Evolutionary conservation across 2,797 vertebrate genomes (phyloP), one percentile per base, ranked within the genome.

Genomic region (Rhinophrynus dorsalis): DNA sequence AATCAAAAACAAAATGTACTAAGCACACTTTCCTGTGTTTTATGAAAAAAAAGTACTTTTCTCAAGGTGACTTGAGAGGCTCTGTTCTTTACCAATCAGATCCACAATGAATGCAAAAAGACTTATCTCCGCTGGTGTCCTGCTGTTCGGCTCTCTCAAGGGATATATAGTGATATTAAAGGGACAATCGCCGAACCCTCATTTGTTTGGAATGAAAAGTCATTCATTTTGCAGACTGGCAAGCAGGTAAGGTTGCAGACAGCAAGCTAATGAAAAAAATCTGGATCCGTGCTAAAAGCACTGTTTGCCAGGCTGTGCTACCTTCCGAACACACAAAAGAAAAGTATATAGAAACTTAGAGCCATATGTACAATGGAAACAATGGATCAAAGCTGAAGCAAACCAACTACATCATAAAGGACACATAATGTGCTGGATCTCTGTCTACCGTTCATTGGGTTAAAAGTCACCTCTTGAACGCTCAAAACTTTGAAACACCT

Each of bases 21-120:
- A 42, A 77, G 78, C 47, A 77, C 65, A 72, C 75, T 79, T 76
- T 62, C 30, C 65, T 58, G 55, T 70, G 38, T 73, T 79, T 79
- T 66, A 72, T 61, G 55, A 67, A 70, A 75, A n/a, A n/a, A 80
- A 74, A 45, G 57, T 60, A 1, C 58, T 77, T 75, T 26, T 59
- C 56, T 71, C 80, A 83, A 81, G 81, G 77, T 77, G 68, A 81
- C 74, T 72, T 1, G 0, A 74, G 55, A 77, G 17, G 17, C 29
- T 0, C 21, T 33, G 56, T 64, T 74, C 47, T 79, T 45, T 30
- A 80, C 76, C 27, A 77, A 1, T 8, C 2, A 69, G 70, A 77
- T 67, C 59, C 40, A 17, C 75, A 13, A 17, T 51, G 56, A 67
- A 23, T 55, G 47, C 27, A 55, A 74, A n/a, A 63, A 75, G 51